Conservation (phyloP, 2,888 invertebrate species). For the Parnassius glacialis region DNA sequence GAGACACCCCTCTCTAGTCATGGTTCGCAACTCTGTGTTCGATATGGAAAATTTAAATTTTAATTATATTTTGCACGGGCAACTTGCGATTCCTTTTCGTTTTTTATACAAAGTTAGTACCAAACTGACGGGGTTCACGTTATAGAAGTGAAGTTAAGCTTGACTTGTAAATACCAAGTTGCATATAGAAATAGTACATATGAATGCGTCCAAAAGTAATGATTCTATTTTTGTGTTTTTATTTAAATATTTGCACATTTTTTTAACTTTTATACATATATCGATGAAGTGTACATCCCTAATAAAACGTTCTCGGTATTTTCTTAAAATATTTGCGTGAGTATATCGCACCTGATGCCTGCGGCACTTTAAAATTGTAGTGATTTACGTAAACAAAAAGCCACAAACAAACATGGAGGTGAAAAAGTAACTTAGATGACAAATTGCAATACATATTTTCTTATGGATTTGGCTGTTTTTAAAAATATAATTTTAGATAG, state of each 20-base stretch:
- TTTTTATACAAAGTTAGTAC: too few relatives aligned
- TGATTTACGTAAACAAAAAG: constrained; percentile 71
- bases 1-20: constrained; percentile 41
- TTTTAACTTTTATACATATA: constrained; percentile 10
- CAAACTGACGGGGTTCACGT: too few relatives aligned
- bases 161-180: too few relatives aligned
- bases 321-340: constrained; percentile 79
- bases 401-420: constrained; percentile 44
- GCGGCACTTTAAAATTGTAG: constrained; percentile 68
- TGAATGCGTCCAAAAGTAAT: too few relatives aligned
- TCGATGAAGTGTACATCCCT: constrained; percentile 49
- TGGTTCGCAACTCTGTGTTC: constrained; percentile 36
- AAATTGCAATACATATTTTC: too few relatives aligned
- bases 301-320: constrained; percentile 64
- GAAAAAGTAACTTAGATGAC: constrained; percentile 28
- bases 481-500: too few relatives aligned
- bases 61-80: constrained; percentile 5
- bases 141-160: too few relatives aligned
- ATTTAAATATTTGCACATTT: background rate
- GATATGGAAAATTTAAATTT: constrained; percentile 30
- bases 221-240: background rate
- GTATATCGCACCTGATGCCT: constrained; percentile 75
- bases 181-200: too few relatives aligned
- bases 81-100: background rate
- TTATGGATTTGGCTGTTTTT: too few relatives aligned